Percentiles rank a stretch among this genome's conserved stretches.
These are phyloP conservation scores for Acrossocheilus fasciatus DNA, from an alignment of 2,797 vertebrate genomes.

Conservation along the genomic window DNA sequence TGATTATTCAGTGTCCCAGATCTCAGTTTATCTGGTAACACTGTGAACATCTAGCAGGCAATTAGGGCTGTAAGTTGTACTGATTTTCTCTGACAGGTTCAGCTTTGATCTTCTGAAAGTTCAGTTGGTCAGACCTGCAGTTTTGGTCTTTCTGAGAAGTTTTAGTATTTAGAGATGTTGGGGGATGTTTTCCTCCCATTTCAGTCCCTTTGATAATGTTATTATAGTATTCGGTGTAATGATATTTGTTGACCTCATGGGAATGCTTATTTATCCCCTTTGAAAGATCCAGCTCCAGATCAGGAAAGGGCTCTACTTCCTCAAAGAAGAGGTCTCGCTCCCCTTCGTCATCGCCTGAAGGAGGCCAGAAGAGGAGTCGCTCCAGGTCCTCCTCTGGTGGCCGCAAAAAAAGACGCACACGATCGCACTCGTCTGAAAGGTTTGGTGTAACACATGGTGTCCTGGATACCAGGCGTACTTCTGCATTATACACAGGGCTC, in stretches of 20 bases:
- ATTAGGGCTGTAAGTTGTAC: conserved; percentile 10
- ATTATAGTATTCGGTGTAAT: background rate
- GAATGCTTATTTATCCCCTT: conserved; percentile 77
- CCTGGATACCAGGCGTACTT: conserved; percentile 64
- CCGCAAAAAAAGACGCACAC: conserved; percentile 96
- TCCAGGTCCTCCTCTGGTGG: conserved; percentile 97
- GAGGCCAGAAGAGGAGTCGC: conserved; percentile 93
- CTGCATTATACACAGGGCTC: conserved; percentile 54
- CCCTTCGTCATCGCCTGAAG: conserved; percentile 92
- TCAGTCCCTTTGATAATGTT: conserved; percentile 33
- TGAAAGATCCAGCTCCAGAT: conserved; percentile 99
- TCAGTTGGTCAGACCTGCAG: conserved; percentile 9
- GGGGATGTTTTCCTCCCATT: background rate
- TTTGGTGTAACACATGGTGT: conserved; percentile 88
- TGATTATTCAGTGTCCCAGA: background rate
- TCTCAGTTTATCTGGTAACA: background rate
- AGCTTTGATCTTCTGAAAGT: conserved; percentile 15
- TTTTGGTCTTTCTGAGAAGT: background rate
- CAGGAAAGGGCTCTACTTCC: conserved; percentile 95
- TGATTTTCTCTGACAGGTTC: background rate
- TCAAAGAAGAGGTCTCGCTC: conserved; percentile 92
- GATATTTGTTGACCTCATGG: conserved; percentile 69
- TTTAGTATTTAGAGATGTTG: background rate
- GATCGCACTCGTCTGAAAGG: conserved; percentile 99
- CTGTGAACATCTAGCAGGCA: conserved; percentile 15